These are phyloP conservation scores for Paratrypauchen microcephalus DNA, from an alignment of 2,797 vertebrate species.

Conservation along the genomic window DNA sequence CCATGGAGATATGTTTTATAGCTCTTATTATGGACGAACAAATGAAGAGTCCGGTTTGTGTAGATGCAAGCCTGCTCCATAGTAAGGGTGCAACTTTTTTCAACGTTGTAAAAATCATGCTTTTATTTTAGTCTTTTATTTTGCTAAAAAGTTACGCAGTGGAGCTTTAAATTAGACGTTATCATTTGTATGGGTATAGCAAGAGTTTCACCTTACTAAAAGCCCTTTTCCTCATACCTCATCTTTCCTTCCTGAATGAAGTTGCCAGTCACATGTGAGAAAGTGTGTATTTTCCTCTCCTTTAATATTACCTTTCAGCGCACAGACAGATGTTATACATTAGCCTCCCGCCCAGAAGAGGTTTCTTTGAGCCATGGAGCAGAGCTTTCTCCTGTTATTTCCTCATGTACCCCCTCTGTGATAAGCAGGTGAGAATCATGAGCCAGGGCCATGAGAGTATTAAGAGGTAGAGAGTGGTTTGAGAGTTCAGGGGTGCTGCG, in stretches of 20 bases:
- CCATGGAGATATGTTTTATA: too few species aligned
- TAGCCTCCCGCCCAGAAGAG: constrained; percentile 22
- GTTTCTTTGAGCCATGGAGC: constrained; percentile 34
- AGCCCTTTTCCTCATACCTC: background rate
- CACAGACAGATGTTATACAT: constrained; percentile 39
- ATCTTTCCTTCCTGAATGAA: background rate
- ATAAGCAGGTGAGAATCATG: constrained; percentile 30
- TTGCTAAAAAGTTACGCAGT: too few species aligned
- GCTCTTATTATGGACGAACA: too few species aligned
- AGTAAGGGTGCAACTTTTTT: too few species aligned
- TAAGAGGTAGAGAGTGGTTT: constrained; percentile 37
- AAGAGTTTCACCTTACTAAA: constrained; percentile 1
- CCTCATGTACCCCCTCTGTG: constrained; percentile 30
- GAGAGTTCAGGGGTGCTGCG: constrained; percentile 42
- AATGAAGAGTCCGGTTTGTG: too few species aligned
- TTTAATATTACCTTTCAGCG: constrained; percentile 38
- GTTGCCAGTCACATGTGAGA: constrained; percentile 4
- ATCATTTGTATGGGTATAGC: background rate
- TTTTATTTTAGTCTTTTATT: too few species aligned
- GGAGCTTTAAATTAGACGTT: background rate
- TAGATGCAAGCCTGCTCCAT: too few species aligned
- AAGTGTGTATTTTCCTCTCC: constrained; percentile 7
- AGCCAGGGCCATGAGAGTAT: constrained; percentile 42
- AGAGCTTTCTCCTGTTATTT: constrained; percentile 44
- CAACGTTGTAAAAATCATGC: too few species aligned